Evolutionary conservation across 2,888 invertebrate species (phyloP), one percentile per base, ranked within the genome.

Genomic region (Metopia argyrocephala): DNA sequence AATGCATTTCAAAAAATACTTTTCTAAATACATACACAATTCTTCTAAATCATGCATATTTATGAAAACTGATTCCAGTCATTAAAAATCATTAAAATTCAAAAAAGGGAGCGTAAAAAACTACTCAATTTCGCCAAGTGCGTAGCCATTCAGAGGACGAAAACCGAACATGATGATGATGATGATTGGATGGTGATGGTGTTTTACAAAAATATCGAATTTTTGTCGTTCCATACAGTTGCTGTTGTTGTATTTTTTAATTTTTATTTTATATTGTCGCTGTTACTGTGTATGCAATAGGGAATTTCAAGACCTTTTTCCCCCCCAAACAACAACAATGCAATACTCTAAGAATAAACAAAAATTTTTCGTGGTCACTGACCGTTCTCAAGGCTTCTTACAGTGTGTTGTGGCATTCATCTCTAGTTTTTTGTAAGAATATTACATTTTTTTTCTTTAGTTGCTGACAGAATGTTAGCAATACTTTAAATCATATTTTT

Each of bases 301-400:
- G 86, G 87, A 87, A 88, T 88, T 87, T 88, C 87, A 86, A 86
- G 85, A 86, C 87, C 61, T 66, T 48, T 52, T 66, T 52, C 12
- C 12, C 31, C 12, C 5, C 12, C 31, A 12, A 21, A 61, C 54
- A 76, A 52, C 62, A 20, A 71, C 38, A 5, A 59, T 28, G 21
- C 15, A 18, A 56, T 38, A 23, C 9, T 57, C 48, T 45, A 56
- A 69, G 50, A 46, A 74, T 56, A 64, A 70, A 68, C 71, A 59
- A 78, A 80, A 80, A 78, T 85, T 87, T 85, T 88, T 87, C 82
- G 66, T 87, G 87, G 87, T 87, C 87, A 88, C 87, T 87, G 87
- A 87, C 87, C 87, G 87, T 87, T 85, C 87, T 88, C 87, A 87
- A 87, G 87, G 87, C 87, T 87, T 87, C 88, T 87, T 85, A 84